A percentile compares a stretch with the other conserved stretches of the same genome.
Evolutionary conservation across 2,888 invertebrate genomes (phyloP).

Genomic region (Eupithecia pulchellata): DNA sequence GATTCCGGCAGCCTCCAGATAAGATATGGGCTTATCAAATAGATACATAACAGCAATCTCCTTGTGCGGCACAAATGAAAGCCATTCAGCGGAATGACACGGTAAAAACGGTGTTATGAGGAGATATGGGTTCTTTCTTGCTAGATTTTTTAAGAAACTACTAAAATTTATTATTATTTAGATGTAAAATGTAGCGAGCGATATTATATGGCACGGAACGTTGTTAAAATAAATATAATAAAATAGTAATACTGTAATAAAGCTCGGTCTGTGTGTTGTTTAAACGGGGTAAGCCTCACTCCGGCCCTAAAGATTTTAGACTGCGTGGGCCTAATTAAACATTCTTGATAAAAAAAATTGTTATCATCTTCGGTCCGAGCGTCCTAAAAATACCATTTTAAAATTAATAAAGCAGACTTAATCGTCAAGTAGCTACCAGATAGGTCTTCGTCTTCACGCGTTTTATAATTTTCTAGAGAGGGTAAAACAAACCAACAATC

Average conservation of each 20-base stretch:
- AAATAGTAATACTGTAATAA: too few species aligned
- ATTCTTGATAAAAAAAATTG: too few species aligned
- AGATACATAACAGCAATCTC: constrained; percentile 66
- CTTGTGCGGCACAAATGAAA: constrained; percentile 55
- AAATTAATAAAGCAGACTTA: too few species aligned
- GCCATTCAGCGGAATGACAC: constrained; percentile 39
- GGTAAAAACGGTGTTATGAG: constrained; percentile 21
- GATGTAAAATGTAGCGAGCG: background rate
- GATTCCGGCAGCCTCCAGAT: constrained; percentile 53
- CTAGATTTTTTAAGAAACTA: background rate
- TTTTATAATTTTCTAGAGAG: too few species aligned
- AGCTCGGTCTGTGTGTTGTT: background rate
- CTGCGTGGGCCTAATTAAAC: too few species aligned
- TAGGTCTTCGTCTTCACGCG: too few species aligned
- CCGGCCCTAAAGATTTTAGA: too few species aligned
- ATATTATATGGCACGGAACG: background rate
- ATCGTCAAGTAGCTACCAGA: too few species aligned
- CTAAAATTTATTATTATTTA: background rate
- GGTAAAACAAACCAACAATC: background rate
- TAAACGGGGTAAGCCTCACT: background rate
- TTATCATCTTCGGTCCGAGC: too few species aligned
- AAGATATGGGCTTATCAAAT: constrained; percentile 71
- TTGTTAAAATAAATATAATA: background rate
- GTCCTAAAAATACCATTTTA: too few species aligned
- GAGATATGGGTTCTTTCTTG: background rate